Evolutionary conservation across 2,888 invertebrate genomes (phyloP), one percentile per base, ranked within the genome.

Genomic region (Pyrochroa serraticornis): DNA sequence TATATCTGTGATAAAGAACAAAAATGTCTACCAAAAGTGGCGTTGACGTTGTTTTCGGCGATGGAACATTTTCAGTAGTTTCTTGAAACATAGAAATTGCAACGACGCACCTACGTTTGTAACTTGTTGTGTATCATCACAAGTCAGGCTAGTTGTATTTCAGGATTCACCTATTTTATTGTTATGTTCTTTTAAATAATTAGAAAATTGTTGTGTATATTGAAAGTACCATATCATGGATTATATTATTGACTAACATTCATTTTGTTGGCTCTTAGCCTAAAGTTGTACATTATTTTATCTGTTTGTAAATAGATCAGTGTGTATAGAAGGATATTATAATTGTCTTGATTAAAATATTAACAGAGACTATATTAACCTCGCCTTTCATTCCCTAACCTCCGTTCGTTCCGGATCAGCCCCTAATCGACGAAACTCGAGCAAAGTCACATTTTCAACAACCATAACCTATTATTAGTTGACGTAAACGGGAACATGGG

Each of bases 311-410:
- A 74, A 81, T 81, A 81, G 75, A 68, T 80, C 76, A 78, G 78
- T 81, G 78, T 78, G 81, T 80, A 81, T 80, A 80, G 79, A 77
- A 78, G 75, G 74, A 77, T 76, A 79, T 76, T 76, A 79, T 77
- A 75, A 80, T 79, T 80, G 80, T 81, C 80, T 79, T 80, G 75
- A 80, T 79, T 80, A 79, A 80, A 79, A 75, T 74, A 79, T 79
- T 79, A 79, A 79, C 78, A 77, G 73, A 77, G 75, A 77, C 73
- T 77, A 76, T 75, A 75, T 67, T 66, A 63, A 65, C 57, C 52
- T 10, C 14, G 48, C 10, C 22, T 57, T 57, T 62, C 34, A 56
- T 62, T 62, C 3, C 10, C 9, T n/a, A n/a, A n/a, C n/a, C n/a
- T n/a, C n/a, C n/a, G n/a, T n/a, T n/a, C 35, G 33, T 7, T 22